Conservation (phyloP, 2,797 vertebrate species). For the Manis javanica region DNA sequence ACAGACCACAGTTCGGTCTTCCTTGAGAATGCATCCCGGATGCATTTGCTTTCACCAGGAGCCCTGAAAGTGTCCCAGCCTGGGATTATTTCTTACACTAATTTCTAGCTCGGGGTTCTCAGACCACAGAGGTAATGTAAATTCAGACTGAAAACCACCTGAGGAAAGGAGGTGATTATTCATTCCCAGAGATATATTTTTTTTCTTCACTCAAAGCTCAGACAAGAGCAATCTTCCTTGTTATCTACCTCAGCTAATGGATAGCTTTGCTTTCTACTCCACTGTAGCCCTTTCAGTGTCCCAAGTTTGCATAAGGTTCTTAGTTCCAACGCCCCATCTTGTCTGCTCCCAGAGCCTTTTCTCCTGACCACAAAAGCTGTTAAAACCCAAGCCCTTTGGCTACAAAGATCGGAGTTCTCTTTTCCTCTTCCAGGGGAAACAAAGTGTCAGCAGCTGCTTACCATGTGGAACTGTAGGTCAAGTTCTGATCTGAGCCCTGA, state of each 20-base stretch:
- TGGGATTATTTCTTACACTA: background rate
- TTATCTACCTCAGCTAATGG: background rate
- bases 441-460: background rate
- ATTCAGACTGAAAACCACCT: conserved; percentile 28
- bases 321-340: background rate
- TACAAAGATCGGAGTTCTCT: background rate
- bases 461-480: background rate
- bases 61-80: background rate
- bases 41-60: conserved; percentile 27
- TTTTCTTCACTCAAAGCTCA: background rate
- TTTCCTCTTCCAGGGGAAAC: background rate
- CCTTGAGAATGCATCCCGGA: background rate
- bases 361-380: background rate
- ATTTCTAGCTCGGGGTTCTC: background rate
- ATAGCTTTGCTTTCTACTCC: conserved; percentile 25
- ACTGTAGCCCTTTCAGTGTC: background rate
- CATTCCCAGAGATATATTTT: background rate
- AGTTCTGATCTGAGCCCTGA: background rate
- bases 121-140: conserved; percentile 7
- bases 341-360: background rate
- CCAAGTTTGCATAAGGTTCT: conserved; percentile 33
- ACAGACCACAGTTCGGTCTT: background rate
- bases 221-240: background rate
- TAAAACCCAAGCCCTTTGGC: background rate
- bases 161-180: conserved; percentile 23